phyloP scores from a whole-genome alignment of 2,113 vertebrate genomes.

The Plestiodon gilberti region DNA sequence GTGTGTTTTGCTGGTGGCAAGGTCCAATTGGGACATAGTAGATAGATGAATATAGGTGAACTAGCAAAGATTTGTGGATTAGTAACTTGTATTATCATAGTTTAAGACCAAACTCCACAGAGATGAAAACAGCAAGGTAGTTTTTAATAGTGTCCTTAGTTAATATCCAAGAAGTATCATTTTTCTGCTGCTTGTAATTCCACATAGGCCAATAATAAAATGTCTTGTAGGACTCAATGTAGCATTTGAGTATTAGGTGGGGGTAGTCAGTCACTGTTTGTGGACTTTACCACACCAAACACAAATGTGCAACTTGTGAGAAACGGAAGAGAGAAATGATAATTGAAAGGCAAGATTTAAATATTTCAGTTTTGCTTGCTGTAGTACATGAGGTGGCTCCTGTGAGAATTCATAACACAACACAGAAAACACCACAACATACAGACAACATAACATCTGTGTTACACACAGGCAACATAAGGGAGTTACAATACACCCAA shows the following conservation, averaged over 20 bases:
- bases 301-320: not conserved
- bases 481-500: not conserved
- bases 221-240: too few species aligned
- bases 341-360: not conserved
- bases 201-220: not conserved
- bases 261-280: not conserved
- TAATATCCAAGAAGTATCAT: not conserved
- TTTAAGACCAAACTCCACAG: too few species aligned
- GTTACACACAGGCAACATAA: not conserved
- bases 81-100: too few species aligned
- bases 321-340: not conserved
- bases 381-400: not conserved
- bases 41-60: too few species aligned
- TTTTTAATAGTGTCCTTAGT: not conserved
- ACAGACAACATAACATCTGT: not conserved
- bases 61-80: too few species aligned
- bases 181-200: not conserved
- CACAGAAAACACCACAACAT: not conserved
- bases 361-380: not conserved
- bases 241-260: not conserved
- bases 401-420: not conserved
- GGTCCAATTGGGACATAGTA: too few species aligned
- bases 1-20: too few species aligned
- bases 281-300: not conserved
- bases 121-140: too few species aligned